Evolutionary conservation across 2,113 vertebrate species (phyloP).

Genomic region (Albula glossodonta): DNA sequence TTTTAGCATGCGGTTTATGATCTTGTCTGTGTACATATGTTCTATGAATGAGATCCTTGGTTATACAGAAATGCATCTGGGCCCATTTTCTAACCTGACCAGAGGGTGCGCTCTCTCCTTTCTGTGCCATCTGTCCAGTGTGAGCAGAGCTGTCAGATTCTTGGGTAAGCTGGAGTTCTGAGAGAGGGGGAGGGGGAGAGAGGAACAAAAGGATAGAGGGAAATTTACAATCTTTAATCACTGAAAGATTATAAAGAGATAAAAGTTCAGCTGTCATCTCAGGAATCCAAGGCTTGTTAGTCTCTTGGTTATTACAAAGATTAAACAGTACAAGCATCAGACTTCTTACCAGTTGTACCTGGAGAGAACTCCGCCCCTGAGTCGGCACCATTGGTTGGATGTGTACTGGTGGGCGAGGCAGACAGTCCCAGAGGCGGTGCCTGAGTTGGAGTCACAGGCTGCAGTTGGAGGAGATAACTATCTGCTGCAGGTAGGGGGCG

Average conservation of each 20-base stretch:
- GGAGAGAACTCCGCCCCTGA: conserved; percentile 21
- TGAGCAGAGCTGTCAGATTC: not conserved
- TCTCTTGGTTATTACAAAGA: not conserved
- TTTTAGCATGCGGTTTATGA: no score
- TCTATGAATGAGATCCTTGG: not conserved
- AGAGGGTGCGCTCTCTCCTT: not conserved
- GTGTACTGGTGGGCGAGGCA: conserved; percentile 9
- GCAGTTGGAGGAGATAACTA: conserved; percentile 88
- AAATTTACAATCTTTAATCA: no score
- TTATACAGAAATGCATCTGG: not conserved
- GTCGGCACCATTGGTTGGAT: not conserved
- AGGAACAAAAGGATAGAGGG: no score
- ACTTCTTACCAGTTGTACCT: conserved; percentile 31
- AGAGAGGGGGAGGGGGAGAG: no score
- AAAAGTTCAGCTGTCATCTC: no score
- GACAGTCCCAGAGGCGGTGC: conserved; percentile 2
- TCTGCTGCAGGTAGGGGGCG: conserved; percentile 90
- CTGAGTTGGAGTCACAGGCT: conserved; percentile 59
- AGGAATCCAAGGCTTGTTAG: no score
- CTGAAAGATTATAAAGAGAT: no score
- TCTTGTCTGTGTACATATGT: no score
- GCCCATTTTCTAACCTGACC: conserved; percentile 34
- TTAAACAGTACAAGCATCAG: not conserved
- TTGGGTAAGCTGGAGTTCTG: conserved; percentile 20
- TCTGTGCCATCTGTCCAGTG: not conserved